Evolutionary conservation across 2,888 invertebrate genomes (phyloP).

Genomic region (Villa cingulata): DNA sequence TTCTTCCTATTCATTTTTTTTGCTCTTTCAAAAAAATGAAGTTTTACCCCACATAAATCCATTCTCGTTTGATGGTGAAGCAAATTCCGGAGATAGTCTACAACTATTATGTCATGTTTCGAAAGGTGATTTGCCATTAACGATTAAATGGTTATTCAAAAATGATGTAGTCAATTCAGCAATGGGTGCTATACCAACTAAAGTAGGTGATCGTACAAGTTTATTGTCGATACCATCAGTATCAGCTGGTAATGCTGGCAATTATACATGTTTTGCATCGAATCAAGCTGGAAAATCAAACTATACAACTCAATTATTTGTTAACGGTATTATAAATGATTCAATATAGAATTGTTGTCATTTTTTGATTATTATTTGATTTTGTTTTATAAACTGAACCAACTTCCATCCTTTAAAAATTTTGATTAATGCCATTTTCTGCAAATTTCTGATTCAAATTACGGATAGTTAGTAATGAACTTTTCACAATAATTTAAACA

Average conservation of each 20-base stretch:
- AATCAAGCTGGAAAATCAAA: slow-evolving; percentile 45
- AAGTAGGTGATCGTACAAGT: slow-evolving; percentile 33
- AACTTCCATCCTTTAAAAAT: slow-evolving; percentile 10
- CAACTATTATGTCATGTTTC: slow-evolving; percentile 40
- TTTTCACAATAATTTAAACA: too few relatives aligned
- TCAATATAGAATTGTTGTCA: slow-evolving; percentile 1
- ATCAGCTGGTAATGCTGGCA: slow-evolving; percentile 49
- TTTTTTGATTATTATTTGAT: background rate
- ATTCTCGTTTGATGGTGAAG: slow-evolving; percentile 22
- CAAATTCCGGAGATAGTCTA: slow-evolving; percentile 49
- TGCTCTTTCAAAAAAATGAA: slow-evolving; percentile 27
- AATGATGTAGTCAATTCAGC: slow-evolving; percentile 40
- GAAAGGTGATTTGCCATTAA: slow-evolving; percentile 45
- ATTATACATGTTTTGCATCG: slow-evolving; percentile 47
- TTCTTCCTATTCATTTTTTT: too few relatives aligned
- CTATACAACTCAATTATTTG: slow-evolving; percentile 43
- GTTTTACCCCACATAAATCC: slow-evolving; percentile 47
- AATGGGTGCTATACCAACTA: slow-evolving; percentile 45
- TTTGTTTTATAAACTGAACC: background rate
- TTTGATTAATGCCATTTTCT: too few relatives aligned
- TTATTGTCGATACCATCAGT: slow-evolving; percentile 46
- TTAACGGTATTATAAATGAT: slow-evolving; percentile 40
- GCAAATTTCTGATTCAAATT: too few relatives aligned
- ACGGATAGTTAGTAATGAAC: too few relatives aligned
- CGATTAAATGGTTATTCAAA: slow-evolving; percentile 37